Percentiles rank a stretch among this genome's conserved stretches.
phyloP scores from a whole-genome alignment of 92 coral and sea anemone genomes.

The Zoanthus solanderi region DNA sequence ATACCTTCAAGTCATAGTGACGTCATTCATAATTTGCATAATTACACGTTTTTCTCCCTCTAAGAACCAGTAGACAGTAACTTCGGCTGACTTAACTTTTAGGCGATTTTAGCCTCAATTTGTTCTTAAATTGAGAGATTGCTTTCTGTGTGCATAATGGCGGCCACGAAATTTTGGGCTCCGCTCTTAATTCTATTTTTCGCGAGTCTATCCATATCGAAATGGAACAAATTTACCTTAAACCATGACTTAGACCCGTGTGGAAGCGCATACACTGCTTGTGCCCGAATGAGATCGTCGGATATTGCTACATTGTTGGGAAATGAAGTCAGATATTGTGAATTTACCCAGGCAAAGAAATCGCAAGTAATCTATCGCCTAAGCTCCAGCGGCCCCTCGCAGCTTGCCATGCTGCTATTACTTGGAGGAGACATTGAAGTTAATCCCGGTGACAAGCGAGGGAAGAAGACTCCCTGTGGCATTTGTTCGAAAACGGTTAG shows the following conservation, averaged over 20 bases:
- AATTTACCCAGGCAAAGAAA: slow-evolving; percentile 46
- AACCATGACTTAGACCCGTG: slow-evolving; percentile 43
- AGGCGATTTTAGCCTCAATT: too few species aligned
- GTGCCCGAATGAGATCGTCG: slow-evolving; percentile 51
- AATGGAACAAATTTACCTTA: slow-evolving; percentile 20
- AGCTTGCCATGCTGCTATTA: slow-evolving; percentile 50
- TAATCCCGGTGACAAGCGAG: slow-evolving; percentile 57
- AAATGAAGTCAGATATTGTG: slow-evolving; percentile 42
- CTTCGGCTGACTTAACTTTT: too few species aligned
- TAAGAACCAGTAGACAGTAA: too few species aligned
- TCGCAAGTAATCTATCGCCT: slow-evolving; percentile 46
- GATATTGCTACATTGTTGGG: slow-evolving; percentile 48
- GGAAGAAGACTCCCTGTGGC: slow-evolving; percentile 63
- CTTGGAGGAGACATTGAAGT: slow-evolving; percentile 67
- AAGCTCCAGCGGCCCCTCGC: slow-evolving; percentile 45
- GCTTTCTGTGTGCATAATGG: too few species aligned
- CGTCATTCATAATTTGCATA: background rate
- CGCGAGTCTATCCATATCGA: too few species aligned
- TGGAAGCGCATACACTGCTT: slow-evolving; percentile 34
- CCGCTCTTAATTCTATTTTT: too few species aligned
- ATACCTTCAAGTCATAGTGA: too few species aligned
- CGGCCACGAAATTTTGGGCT: too few species aligned
- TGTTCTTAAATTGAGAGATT: too few species aligned
- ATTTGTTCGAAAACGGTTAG: slow-evolving; percentile 60
- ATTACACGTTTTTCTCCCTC: background rate